Base-by-base conservation (phyloP, 2,888 invertebrate genomes). In the Heliconius ethilla region DNA sequence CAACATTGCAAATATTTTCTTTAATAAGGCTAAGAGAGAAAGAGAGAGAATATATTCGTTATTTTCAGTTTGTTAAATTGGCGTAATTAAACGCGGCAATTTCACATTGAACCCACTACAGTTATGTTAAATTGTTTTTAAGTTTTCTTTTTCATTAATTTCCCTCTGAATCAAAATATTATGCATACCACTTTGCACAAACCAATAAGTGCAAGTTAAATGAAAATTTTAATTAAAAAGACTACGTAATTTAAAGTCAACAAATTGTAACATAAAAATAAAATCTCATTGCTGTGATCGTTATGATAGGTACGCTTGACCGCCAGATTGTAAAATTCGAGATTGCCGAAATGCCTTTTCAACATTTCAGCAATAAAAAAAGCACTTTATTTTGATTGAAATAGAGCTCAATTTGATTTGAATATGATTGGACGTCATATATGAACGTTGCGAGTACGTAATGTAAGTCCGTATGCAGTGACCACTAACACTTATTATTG, bases 321-420 rank as follows among this genome's bases (percentile, higher is more conserved):
- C 74, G 74, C 74, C 63, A 74, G 74, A 74, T 74, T 45, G 74
- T 74, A 62, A 74, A 74, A 74, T 74, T 63, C 63, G 74, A 63
- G 74, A 74, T 63, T 74, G 74, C 63, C 63, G 74, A 74, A 74
- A 74, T 74, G 37, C 62, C 37, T 74, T 37, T 63, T 63, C n/a
- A 63, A 2, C 18, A 18, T 63, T 22, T 18, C 1, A 25, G 4
- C 73, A 74, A 62, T 18, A 27, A 18, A 74, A 63, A 37, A 27
- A 18, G 1, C 15, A 45, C 74, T 63, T 74, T 74, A 62, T 37
- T 0, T 0, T 0, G 0, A 40, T 1, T 3, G 0, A 0, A 10
- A 40, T 45, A 74, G 15, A 63, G 63, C 27, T 40, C 22, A 40
- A 4, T 45, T 74, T 67, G 0, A 40, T 25, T 40, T 18, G 27